These are phyloP conservation scores for Cryptotis parvus DNA, from an alignment of 2,113 vertebrate species.

Conservation along the genomic window DNA sequence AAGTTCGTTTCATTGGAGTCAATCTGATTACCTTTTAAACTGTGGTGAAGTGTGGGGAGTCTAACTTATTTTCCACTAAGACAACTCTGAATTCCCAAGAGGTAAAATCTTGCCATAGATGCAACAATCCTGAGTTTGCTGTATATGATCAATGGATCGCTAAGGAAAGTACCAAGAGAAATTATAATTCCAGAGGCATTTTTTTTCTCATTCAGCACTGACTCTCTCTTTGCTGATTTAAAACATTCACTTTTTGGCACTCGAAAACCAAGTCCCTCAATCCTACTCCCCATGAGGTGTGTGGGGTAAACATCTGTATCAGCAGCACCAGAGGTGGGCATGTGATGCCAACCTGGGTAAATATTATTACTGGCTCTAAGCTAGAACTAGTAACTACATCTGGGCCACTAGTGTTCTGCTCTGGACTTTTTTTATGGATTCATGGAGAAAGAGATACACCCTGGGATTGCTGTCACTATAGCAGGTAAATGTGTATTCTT, in stretches of 20 bases:
- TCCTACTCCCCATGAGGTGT: rapidly evolving
- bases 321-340: background rate
- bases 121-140: background rate
- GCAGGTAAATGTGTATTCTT: background rate
- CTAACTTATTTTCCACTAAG: slow-evolving; percentile 10
- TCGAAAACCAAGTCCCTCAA: background rate
- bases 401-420: background rate
- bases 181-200: background rate
- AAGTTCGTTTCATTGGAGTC: background rate
- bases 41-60: background rate
- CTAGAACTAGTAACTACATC: background rate
- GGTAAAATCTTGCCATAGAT: background rate
- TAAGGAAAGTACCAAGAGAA: background rate
- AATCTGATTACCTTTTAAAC: background rate
- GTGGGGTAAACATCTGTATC: too few relatives aligned
- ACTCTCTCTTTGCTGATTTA: background rate
- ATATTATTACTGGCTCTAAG: background rate
- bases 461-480: background rate
- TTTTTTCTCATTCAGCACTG: background rate
- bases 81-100: background rate
- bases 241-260: background rate
- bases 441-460: background rate
- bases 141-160: too few relatives aligned
- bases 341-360: background rate
- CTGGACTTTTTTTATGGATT: background rate